A percentile compares a stretch with the other conserved stretches of the same genome.
These are phyloP conservation scores for Ochotona curzoniae DNA, from an alignment of 2,113 vertebrate genomes.

Conservation along the genomic window DNA sequence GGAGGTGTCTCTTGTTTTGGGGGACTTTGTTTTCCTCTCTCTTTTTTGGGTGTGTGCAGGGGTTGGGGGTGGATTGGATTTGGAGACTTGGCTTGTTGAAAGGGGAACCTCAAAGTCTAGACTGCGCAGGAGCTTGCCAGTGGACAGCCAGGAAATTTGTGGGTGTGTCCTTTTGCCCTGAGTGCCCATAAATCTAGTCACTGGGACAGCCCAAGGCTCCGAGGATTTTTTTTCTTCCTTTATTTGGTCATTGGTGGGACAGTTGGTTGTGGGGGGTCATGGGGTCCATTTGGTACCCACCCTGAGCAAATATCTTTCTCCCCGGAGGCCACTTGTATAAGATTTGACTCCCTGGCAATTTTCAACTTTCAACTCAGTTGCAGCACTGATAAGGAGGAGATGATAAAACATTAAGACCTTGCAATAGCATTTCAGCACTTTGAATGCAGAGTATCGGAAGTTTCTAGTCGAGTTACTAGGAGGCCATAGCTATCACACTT, in stretches of 20 bases:
- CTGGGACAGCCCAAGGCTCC: not conserved
- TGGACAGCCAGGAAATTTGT: not conserved
- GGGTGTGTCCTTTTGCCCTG: not conserved
- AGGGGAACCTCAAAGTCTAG: not conserved
- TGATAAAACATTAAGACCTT: not conserved
- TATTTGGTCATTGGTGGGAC: not conserved
- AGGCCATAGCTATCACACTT: not conserved
- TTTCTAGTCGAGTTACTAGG: not conserved
- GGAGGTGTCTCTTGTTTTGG: not conserved
- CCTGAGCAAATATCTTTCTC: not conserved
- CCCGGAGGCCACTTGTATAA: not conserved
- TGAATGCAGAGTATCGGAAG: not conserved
- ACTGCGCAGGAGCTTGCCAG: not conserved
- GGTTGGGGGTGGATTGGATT: not conserved
- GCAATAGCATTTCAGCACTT: not conserved
- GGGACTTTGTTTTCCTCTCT: not conserved
- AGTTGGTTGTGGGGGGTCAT: not conserved
- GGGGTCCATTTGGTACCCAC: not conserved
- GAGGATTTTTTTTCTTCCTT: not conserved
- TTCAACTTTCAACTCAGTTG: not conserved
- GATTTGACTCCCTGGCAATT: constrained; percentile 39
- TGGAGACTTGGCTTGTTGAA: not conserved
- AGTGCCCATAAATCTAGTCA: not conserved
- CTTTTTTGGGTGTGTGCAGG: constrained; percentile 14
- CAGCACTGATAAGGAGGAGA: not conserved